Evolutionary conservation across 2,797 vertebrate genomes (phyloP).

Genomic region (Agapornis canus): DNA sequence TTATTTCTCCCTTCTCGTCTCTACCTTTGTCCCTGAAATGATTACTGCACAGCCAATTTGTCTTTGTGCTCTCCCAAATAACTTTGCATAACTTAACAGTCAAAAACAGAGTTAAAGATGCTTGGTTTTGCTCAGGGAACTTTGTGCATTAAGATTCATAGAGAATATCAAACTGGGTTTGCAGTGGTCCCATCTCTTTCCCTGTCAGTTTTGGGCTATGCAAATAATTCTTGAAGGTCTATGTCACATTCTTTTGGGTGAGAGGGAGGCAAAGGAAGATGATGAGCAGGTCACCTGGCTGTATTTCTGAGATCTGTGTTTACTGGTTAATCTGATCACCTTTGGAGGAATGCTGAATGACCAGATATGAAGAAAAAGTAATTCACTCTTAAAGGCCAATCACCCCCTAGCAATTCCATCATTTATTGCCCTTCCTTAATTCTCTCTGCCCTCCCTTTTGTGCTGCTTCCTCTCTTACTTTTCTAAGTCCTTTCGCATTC

Average conservation of each 20-base stretch:
- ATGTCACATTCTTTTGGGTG: neutral
- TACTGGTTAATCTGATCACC: neutral
- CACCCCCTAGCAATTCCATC: neutral
- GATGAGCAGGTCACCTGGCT: neutral
- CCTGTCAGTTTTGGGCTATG: neutral
- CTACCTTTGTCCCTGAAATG: neutral
- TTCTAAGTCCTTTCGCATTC: neutral
- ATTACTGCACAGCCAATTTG: neutral
- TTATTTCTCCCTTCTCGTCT: neutral
- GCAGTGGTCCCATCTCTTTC: neutral
- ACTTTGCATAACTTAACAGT: neutral
- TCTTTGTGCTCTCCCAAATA: neutral
- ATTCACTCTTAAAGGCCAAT: conserved; percentile 43
- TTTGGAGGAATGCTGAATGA: conserved; percentile 19
- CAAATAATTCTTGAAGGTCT: neutral
- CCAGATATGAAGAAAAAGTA: conserved; percentile 10
- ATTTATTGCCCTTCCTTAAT: neutral
- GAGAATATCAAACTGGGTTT: neutral
- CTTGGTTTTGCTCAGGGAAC: neutral
- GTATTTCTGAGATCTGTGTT: neutral
- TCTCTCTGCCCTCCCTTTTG: neutral
- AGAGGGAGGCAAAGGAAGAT: neutral
- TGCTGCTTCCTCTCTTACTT: neutral
- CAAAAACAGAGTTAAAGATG: neutral
- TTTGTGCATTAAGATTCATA: fast-evolving